A percentile compares a stretch with the other conserved stretches of the same genome.
phyloP scores from a whole-genome alignment of 2,888 invertebrate genomes.

The Lamproptera curius region DNA sequence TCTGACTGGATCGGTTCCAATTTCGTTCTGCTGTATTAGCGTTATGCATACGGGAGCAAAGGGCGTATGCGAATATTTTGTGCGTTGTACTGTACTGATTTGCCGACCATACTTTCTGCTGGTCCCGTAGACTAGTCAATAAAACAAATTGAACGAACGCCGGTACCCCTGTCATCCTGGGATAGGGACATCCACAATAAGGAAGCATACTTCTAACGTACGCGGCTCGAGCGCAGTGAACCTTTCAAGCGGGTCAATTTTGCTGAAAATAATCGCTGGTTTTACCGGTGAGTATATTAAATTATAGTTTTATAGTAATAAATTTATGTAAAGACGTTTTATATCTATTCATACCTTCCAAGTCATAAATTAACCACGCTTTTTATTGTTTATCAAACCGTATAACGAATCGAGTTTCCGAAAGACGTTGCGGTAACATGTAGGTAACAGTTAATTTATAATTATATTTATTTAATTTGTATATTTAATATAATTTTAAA shows the following conservation, averaged over 20 bases:
- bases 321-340: too few relatives aligned
- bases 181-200: constrained; percentile 23
- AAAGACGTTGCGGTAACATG: too few relatives aligned
- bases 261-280: too few relatives aligned
- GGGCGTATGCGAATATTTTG: background rate
- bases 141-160: constrained; percentile 32
- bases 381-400: too few relatives aligned
- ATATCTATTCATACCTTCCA: too few relatives aligned
- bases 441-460: too few relatives aligned
- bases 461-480: too few relatives aligned
- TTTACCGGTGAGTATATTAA: constrained; percentile 2
- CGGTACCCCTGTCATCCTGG: constrained; percentile 36
- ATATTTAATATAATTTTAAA: too few relatives aligned
- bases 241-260: background rate
- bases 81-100: too few relatives aligned
- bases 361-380: too few relatives aligned
- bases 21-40: background rate
- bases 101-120: constrained; percentile 10
- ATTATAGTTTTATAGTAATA: too few relatives aligned
- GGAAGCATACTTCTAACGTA: constrained; percentile 11
- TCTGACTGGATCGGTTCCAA: background rate
- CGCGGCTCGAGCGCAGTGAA: constrained; percentile 2
- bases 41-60: background rate
- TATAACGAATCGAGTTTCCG: too few relatives aligned
- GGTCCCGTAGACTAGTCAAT: constrained; percentile 30